Conservation (phyloP, 2,797 vertebrate genomes). For the Delichon dasypus region DNA sequence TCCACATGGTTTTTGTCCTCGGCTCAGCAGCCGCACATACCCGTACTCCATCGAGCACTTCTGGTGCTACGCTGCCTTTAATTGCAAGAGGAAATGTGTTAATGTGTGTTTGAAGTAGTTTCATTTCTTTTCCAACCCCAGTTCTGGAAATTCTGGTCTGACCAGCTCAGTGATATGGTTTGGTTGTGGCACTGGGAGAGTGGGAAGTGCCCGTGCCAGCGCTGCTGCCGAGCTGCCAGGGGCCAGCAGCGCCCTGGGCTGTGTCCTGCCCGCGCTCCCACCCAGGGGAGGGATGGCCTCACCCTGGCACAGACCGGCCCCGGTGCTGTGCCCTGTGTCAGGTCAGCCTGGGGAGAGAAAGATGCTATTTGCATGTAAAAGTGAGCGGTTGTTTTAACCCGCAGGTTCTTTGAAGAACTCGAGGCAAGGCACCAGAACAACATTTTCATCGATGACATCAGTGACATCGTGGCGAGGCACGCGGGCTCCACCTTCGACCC, state of each 20-base stretch:
- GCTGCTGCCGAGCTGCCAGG: neutral
- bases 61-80: neutral
- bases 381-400: neutral
- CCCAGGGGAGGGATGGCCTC: neutral
- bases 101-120: neutral
- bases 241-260: neutral
- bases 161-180: neutral
- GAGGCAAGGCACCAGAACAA: conserved; percentile 90
- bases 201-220: neutral
- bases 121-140: neutral
- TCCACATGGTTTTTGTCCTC: neutral
- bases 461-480: conserved; percentile 90
- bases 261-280: no score
- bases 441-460: conserved; percentile 90
- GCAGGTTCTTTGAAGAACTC: conserved; percentile 93
- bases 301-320: neutral
- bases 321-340: fast-evolving
- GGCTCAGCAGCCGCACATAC: neutral
- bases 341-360: fast-evolving
- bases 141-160: conserved; percentile 38
- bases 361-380: fast-evolving
- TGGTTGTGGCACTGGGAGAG: neutral
- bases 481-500: conserved; percentile 90
- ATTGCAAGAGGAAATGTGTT: conserved; percentile 7
- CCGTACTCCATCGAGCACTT: neutral